Base-by-base conservation (phyloP, 2,888 invertebrate species). In the Brenthis ino region DNA sequence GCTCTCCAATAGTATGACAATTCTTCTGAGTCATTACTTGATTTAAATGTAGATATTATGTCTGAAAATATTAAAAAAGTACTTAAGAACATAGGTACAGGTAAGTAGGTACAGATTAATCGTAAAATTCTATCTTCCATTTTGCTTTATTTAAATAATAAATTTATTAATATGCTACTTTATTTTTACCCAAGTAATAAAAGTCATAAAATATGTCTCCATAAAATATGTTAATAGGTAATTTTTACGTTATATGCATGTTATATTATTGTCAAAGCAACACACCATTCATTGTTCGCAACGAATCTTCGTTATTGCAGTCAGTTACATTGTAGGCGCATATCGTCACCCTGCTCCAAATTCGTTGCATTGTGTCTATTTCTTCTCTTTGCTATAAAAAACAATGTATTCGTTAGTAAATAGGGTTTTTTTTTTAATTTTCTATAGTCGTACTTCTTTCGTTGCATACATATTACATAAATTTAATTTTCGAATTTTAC, bases 1-100 rank as follows among this genome's bases (percentile, higher is more conserved):
- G 89, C 91, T 76, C 92, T 93, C 96, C 96, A 96, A 67, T 94
- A 94, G 75, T 95, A 94, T 4, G 88, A 79, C 63, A 96, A 83
- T 81, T 95, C 94, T 65, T 95, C 92, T 72, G 94, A 94, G 78
- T 95, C 88, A 60, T 92, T 90, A 60, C 94, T 94, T 53, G 83
- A 85, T 82, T 88, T 91, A 72, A 93, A 92, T 66, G 86, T 82
- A 55, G 83, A 71, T 76, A 90, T 89, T 0, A 93, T 77, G 77
- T 92, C 93, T 93, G 84, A 3, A 83, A 80, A 14, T 61, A 28
- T 53, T 33, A 28, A 63, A 63, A 63, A 33, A 53, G 20, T 8
- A 20, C 33, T 4, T 56, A 56, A 56, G 14, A 28, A n/a, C 28
- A 33, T 28, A 61, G 73, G 70, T n/a, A 20, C 20, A 20, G 0